These are phyloP conservation scores for Hypotaenidia okinawae DNA, from an alignment of 2,797 vertebrate genomes.

Conservation along the genomic window DNA sequence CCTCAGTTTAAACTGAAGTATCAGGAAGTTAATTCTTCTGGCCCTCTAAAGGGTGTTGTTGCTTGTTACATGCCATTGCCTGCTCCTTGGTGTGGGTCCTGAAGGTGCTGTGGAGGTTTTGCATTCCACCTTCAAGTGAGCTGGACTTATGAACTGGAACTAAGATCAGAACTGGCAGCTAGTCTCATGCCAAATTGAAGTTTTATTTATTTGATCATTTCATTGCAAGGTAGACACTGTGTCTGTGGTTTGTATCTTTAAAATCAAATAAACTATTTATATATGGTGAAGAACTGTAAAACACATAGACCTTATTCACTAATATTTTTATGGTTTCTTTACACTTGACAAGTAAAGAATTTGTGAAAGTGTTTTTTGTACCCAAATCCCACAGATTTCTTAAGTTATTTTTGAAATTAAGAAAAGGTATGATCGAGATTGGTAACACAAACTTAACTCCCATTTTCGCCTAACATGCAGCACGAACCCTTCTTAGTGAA, in stretches of 20 bases:
- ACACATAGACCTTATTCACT: slow-evolving; percentile 79
- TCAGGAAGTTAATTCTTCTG: slow-evolving; percentile 30
- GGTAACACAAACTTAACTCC: neutral
- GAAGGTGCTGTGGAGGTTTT: slow-evolving; percentile 43
- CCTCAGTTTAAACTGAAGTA: neutral
- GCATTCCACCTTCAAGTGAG: slow-evolving; percentile 41
- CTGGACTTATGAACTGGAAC: slow-evolving; percentile 63
- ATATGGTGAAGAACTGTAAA: slow-evolving; percentile 61
- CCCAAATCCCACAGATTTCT: slow-evolving; percentile 56
- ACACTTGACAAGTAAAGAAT: slow-evolving; percentile 70
- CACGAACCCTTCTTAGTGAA: neutral
- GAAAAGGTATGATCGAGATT: slow-evolving; percentile 27
- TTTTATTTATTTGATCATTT: slow-evolving; percentile 81
- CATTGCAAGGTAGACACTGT: slow-evolving; percentile 77
- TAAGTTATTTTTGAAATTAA: slow-evolving; percentile 32
- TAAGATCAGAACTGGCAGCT: slow-evolving; percentile 69
- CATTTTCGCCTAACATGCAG: neutral
- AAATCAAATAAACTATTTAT: slow-evolving; percentile 78
- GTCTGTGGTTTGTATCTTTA: slow-evolving; percentile 79
- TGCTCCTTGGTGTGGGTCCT: neutral
- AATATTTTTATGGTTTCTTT: slow-evolving; percentile 77
- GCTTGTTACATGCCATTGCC: neutral
- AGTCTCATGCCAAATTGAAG: slow-evolving; percentile 69
- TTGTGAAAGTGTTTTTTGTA: slow-evolving; percentile 67
- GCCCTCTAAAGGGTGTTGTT: neutral